These are phyloP conservation scores for Myodes glareolus DNA, from an alignment of 2,113 vertebrate species.

Conservation along the genomic window DNA sequence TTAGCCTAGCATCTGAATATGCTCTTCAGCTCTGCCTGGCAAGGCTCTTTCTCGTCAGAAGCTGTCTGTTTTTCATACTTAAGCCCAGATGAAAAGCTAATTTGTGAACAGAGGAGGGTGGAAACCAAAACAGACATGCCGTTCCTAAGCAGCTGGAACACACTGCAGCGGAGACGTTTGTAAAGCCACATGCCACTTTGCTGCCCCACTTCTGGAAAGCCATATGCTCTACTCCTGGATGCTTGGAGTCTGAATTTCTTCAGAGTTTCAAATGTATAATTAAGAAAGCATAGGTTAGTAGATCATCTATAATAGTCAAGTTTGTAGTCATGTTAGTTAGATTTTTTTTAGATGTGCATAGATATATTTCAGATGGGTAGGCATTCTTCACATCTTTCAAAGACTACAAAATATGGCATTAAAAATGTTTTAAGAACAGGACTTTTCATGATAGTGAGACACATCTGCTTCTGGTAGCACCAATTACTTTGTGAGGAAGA, in stretches of 20 bases:
- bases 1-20: not conserved
- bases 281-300: too few species aligned
- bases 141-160: not conserved
- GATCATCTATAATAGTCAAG: too few species aligned
- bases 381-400: too few species aligned
- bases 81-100: slow-evolving; percentile 47
- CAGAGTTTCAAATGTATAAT: not conserved
- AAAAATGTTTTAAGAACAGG: too few species aligned
- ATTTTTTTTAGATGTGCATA: too few species aligned
- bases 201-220: slow-evolving; percentile 17
- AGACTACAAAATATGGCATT: too few species aligned
- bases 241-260: not conserved
- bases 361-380: too few species aligned
- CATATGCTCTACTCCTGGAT: not conserved
- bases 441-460: too few species aligned
- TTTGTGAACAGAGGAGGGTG: not conserved
- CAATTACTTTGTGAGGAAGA: too few species aligned
- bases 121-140: slow-evolving; percentile 17
- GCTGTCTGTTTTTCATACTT: slow-evolving; percentile 25
- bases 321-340: too few species aligned
- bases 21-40: slow-evolving; percentile 22
- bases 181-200: slow-evolving; percentile 49
- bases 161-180: slow-evolving; percentile 32
- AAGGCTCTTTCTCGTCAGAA: slow-evolving; percentile 18
- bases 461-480: too few species aligned